Evolutionary conservation across 1,140 invertebrate genomes (phyloP), one percentile per base, ranked within the genome.

Genomic region (Piezodorus guildinii): DNA sequence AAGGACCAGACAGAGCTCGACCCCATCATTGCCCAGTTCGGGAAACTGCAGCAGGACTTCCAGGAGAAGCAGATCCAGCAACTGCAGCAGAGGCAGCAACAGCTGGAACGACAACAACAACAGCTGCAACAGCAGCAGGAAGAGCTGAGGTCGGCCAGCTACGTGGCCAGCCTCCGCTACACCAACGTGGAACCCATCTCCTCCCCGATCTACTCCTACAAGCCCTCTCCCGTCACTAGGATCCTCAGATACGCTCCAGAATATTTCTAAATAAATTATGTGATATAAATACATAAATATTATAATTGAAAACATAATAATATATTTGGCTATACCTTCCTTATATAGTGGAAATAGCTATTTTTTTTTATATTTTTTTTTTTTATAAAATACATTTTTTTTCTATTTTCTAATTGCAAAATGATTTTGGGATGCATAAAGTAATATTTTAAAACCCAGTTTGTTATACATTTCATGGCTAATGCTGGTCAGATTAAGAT

Each of bases 161-260:
- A 52, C 46, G 61, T 62, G 23, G 61, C 61, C 21, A 62, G 30
- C 25, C 17, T 62, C 23, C 16, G 19, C 15, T 62, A 62, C 61
- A 30, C 45, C 21, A 30, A 62, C 21, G 46, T 62, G 3, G 45
- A 39, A 12, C 61, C 61, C 45, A 62, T 62, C 49, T 12, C 61
- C 27, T 45, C 21, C 12, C 61, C 61, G 0, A 62, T 62, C 30
- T 62, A 62, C 30, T 46, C 61, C 5, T 44, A 62, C 21, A 52
- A 52, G 12, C 49, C 61, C 0, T n/a, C 44, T 3, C 46, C 61
- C 15, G 21, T 51, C 49, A 30, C 49, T 30, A 19, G 61, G 17
- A 52, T 51, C 16, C 45, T 62, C n/a, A 51, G 61, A 62, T 62
- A 62, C 46, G 61, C 61, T 21, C 61, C 61, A 2, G 10, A 30